A percentile compares a stretch with the other conserved stretches of the same genome.
Conservation (phyloP, 1,140 invertebrate species). For the Cotesia glomerata region DNA sequence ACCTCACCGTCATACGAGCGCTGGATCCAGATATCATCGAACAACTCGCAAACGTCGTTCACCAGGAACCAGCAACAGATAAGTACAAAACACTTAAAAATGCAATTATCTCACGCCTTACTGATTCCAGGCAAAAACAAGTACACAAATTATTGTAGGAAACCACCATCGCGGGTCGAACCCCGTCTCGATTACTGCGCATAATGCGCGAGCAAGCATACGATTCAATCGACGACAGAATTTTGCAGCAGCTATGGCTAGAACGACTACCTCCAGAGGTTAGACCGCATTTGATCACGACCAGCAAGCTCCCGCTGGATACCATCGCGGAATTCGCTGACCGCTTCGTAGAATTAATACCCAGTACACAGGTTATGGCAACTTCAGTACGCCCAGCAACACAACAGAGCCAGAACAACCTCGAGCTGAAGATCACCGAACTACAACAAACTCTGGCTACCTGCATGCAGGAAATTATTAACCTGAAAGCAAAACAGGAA, state of each 20-base stretch:
- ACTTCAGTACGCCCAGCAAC: too few species aligned
- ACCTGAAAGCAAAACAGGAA: background rate
- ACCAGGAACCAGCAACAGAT: background rate
- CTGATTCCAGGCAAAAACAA: constrained; percentile 35
- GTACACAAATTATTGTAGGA: constrained; percentile 38
- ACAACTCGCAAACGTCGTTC: constrained; percentile 27
- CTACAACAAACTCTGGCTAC: too few species aligned
- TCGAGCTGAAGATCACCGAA: background rate
- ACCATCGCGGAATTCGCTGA: constrained; percentile 13
- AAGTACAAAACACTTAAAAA: constrained; percentile 29
- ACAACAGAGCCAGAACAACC: too few species aligned
- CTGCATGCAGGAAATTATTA: background rate
- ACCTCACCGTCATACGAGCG: background rate
- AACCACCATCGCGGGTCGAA: constrained; percentile 36
- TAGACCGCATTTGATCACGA: background rate
- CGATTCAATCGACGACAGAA: constrained; percentile 16
- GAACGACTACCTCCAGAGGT: constrained; percentile 28
- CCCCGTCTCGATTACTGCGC: constrained; percentile 41
- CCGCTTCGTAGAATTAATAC: background rate
- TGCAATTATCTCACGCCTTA: constrained; percentile 20
- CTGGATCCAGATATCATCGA: background rate
- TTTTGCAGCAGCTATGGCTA: constrained; percentile 35
- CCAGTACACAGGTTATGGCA: background rate
- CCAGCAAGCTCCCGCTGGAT: background rate
- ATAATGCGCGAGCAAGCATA: constrained; percentile 34